Percentiles rank a stretch among this genome's conserved stretches.
Evolutionary conservation across 1,140 invertebrate genomes (phyloP).

Genomic region (Drosophila tropicalis): DNA sequence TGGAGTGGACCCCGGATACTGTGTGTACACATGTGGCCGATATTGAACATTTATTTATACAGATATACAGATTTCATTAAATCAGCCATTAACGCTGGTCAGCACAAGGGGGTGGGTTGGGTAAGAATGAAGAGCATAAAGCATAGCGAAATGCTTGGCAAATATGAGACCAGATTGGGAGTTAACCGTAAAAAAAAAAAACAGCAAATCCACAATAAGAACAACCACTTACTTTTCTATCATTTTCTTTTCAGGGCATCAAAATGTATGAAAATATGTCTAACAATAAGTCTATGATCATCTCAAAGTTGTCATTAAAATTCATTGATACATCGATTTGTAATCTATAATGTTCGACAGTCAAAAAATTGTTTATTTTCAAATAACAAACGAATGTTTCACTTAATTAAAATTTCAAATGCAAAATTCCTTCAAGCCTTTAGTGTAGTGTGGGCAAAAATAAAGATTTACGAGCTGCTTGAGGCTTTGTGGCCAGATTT

Average conservation of each 20-base stretch:
- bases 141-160: not conserved
- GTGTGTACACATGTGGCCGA: constrained; percentile 11
- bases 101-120: not conserved
- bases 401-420: constrained; percentile 58
- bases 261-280: too few species aligned
- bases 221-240: too few species aligned
- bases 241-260: too few species aligned
- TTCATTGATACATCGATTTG: too few species aligned
- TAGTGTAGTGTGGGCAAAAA: constrained; percentile 2
- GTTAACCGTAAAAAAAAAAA: not conserved
- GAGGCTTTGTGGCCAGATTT: constrained; percentile 23
- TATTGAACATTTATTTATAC: constrained; percentile 13
- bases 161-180: constrained; percentile 15
- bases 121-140: not conserved
- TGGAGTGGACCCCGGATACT: not conserved
- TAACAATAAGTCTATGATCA: too few species aligned
- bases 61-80: constrained; percentile 11
- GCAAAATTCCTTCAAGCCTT: constrained; percentile 3
- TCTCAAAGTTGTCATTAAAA: too few species aligned
- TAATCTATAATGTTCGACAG: not conserved
- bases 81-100: constrained; percentile 5
- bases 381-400: constrained; percentile 36
- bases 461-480: constrained; percentile 25
- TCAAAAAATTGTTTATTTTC: not conserved
- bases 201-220: too few species aligned